Conservation (phyloP, 2,113 vertebrate species). For the Labeo catla region DNA sequence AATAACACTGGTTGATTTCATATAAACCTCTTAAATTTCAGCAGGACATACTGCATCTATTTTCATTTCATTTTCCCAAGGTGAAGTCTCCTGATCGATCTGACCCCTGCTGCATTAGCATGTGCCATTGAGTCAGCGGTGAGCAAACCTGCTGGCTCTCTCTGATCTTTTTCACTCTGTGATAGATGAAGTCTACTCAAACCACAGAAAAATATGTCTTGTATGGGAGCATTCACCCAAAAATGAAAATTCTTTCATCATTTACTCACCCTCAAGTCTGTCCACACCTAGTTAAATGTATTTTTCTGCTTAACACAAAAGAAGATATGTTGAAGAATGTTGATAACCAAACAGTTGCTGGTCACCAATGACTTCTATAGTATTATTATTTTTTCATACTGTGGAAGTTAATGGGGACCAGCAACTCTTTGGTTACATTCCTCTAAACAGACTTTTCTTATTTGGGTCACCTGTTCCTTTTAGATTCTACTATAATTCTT, state of each 20-base stretch:
- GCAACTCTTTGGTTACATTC: too few species aligned
- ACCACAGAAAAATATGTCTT: not conserved
- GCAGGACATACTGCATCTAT: conserved; percentile 41
- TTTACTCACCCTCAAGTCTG: not conserved
- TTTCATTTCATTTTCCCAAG: conserved; percentile 49
- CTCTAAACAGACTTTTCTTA: too few species aligned
- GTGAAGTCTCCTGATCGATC: conserved; percentile 28
- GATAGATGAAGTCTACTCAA: not conserved
- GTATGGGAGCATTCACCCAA: not conserved
- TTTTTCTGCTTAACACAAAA: not conserved
- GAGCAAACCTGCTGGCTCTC: not conserved
- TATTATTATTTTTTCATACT: too few species aligned
- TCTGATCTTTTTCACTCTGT: not conserved
- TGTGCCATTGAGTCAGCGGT: not conserved
- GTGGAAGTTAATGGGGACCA: too few species aligned
- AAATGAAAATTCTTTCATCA: not conserved
- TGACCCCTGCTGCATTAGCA: conserved; percentile 19
- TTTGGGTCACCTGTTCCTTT: too few species aligned
- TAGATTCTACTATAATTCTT: not conserved
- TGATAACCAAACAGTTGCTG: not conserved
- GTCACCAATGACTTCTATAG: not conserved
- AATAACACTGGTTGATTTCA: conserved; percentile 15
- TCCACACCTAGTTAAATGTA: not conserved
- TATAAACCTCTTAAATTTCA: conserved; percentile 51
- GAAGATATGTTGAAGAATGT: not conserved